Percentiles rank a stretch among this genome's conserved stretches.
phyloP scores from a whole-genome alignment of 2,888 invertebrate species.

The Sabatieria punctata region DNA sequence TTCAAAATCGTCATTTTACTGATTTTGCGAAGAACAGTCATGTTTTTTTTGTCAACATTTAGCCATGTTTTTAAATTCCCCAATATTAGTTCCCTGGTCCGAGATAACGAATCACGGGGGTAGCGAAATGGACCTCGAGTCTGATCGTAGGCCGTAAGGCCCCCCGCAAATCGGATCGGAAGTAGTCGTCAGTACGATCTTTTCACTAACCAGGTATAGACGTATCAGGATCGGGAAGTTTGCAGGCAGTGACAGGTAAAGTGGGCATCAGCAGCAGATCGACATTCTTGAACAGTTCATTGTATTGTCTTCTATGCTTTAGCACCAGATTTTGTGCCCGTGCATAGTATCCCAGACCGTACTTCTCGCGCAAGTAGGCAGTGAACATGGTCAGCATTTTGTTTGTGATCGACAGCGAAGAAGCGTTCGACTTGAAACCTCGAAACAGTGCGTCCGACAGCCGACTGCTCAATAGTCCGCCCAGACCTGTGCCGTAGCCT shows the following conservation, averaged over 20 bases:
- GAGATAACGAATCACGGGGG: background rate
- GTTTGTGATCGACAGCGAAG: constrained; percentile 1
- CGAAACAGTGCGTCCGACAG: background rate
- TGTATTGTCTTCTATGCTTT: constrained; percentile 12
- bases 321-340: constrained; percentile 16
- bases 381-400: constrained; percentile 1
- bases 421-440: constrained; percentile 2
- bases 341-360: constrained; percentile 10
- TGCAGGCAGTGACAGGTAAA: constrained; percentile 12
- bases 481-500: constrained; percentile 1
- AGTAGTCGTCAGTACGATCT: background rate
- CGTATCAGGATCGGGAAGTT: constrained; percentile 9
- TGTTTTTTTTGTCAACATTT: too few species aligned
- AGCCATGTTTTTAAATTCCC: too few species aligned
- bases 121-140: too few species aligned
- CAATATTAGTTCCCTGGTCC: too few species aligned
- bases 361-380: constrained; percentile 5
- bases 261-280: constrained; percentile 27
- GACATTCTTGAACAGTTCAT: constrained; percentile 16
- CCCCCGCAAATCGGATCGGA: too few species aligned
- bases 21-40: too few species aligned
- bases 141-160: too few species aligned
- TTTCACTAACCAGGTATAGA: background rate
- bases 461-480: background rate
- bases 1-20: too few species aligned